These are phyloP conservation scores for Wiebesia pumilae DNA, from an alignment of 1,140 invertebrate genomes.

Conservation along the genomic window DNA sequence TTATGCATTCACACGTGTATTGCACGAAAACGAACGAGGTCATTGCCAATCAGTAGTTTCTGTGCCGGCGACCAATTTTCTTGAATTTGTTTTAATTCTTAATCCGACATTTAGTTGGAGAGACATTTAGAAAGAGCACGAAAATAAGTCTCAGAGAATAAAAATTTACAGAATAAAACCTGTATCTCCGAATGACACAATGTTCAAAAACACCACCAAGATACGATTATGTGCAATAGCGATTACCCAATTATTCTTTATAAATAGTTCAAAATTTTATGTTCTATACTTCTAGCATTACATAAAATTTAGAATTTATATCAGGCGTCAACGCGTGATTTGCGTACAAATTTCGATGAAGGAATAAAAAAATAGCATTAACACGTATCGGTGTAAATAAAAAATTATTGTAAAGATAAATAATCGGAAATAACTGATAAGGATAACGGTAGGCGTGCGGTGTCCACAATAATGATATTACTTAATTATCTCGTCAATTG, in stretches of 20 bases:
- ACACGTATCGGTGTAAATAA: not conserved
- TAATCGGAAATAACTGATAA: too few species aligned
- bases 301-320: not conserved
- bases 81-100: not conserved
- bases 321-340: not conserved
- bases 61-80: not conserved
- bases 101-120: not conserved
- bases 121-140: not conserved
- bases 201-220: not conserved
- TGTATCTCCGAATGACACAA: not conserved
- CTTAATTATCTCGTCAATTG: too few species aligned
- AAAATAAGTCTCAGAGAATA: not conserved
- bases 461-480: too few species aligned
- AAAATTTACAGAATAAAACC: not conserved
- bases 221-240: not conserved
- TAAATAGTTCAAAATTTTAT: not conserved
- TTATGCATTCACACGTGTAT: too few species aligned
- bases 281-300: too few species aligned
- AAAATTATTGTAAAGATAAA: too few species aligned
- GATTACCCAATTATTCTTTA: constrained; percentile 4
- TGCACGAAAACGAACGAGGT: not conserved
- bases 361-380: not conserved
- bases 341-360: not conserved
- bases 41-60: not conserved
- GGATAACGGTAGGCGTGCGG: too few species aligned